phyloP scores from a whole-genome alignment of 1,140 invertebrate genomes.

The Neodiprion virginianus region DNA sequence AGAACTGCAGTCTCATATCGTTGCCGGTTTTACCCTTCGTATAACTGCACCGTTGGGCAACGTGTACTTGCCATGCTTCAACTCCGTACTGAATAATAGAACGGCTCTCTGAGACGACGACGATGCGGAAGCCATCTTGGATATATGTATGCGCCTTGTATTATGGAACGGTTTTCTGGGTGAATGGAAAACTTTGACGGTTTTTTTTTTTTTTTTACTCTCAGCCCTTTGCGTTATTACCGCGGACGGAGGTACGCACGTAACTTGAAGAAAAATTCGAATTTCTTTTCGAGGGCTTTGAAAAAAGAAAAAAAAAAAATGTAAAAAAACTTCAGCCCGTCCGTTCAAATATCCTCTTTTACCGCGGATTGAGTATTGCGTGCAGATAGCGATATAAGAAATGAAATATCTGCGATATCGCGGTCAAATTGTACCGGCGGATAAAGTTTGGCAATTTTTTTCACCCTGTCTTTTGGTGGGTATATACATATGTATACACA shows the following conservation, averaged over 20 bases:
- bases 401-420: too few species aligned
- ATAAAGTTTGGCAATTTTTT: too few species aligned
- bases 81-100: conserved; percentile 7
- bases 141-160: not conserved
- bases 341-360: too few species aligned
- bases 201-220: not conserved
- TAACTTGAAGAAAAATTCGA: not conserved
- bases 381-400: too few species aligned
- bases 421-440: too few species aligned
- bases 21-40: not conserved
- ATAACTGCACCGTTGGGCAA: not conserved
- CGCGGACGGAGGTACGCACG: not conserved
- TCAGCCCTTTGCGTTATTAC: not conserved
- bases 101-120: not conserved
- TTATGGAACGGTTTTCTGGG: not conserved
- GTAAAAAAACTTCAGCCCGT: too few species aligned
- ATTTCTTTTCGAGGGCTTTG: too few species aligned
- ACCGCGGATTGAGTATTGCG: too few species aligned
- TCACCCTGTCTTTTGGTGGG: too few species aligned
- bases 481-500: too few species aligned
- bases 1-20: not conserved
- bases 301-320: too few species aligned
- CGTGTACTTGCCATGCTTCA: not conserved
- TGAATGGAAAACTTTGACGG: not conserved
- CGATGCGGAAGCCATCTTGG: not conserved